Percentiles rank a stretch among this genome's conserved stretches.
Evolutionary conservation across 2,797 vertebrate species (phyloP).

Genomic region (Triplophysa yarkandensis): DNA sequence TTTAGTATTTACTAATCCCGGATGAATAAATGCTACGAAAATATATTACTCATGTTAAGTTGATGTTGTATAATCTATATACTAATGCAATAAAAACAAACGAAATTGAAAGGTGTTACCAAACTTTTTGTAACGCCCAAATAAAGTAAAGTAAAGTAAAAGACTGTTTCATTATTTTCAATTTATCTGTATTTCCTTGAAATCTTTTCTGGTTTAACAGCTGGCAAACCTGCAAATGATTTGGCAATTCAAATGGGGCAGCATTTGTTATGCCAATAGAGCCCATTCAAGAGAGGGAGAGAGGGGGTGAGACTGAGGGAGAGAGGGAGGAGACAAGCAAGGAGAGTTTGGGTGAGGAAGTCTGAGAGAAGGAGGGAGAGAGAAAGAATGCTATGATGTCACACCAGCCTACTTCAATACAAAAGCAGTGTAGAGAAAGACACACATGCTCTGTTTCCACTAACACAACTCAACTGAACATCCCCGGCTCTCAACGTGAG

Average conservation of each 20-base stretch:
- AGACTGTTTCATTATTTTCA: not conserved
- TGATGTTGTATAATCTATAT: too few relatives aligned
- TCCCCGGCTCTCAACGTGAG: slow-evolving; percentile 45
- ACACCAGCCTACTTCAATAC: slow-evolving; percentile 47
- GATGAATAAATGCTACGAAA: too few relatives aligned
- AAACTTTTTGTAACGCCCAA: not conserved
- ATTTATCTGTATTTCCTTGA: not conserved
- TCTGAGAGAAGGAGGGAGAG: slow-evolving; percentile 34
- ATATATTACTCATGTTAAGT: too few relatives aligned
- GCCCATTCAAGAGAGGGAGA: not conserved
- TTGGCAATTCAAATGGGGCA: slow-evolving; percentile 22
- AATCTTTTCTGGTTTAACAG: not conserved
- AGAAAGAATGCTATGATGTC: slow-evolving; percentile 58
- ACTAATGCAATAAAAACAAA: too few relatives aligned
- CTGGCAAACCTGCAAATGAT: slow-evolving; percentile 1
- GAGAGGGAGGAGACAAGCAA: slow-evolving; percentile 14
- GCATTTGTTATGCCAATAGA: slow-evolving; percentile 23
- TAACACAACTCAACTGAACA: slow-evolving; percentile 29
- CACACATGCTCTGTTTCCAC: slow-evolving; percentile 38
- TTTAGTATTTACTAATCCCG: too few relatives aligned
- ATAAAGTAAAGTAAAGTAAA: not conserved
- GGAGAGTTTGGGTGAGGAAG: slow-evolving; percentile 7
- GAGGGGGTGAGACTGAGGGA: not conserved
- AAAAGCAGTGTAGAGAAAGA: slow-evolving; percentile 39
- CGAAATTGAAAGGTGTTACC: too few relatives aligned